Evolutionary conservation across 2,113 vertebrate species (phyloP).

Genomic region (Ramphastos sulfuratus): DNA sequence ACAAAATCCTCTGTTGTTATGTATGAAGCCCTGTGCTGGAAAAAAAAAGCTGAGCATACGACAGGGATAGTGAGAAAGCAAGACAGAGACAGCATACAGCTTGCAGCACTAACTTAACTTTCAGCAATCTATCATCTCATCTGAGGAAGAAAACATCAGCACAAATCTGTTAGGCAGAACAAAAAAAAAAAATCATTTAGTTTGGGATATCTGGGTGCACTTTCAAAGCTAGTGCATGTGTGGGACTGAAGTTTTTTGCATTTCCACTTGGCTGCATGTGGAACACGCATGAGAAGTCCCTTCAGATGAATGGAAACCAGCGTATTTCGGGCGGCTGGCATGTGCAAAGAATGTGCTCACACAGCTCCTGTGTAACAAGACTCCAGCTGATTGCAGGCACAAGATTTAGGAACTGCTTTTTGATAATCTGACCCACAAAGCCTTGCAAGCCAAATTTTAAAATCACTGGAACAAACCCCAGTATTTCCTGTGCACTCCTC

Average conservation of each 20-base stretch:
- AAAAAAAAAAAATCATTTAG: neutral
- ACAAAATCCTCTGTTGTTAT: constrained; percentile 45
- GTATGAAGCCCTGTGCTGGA: neutral
- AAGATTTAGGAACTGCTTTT: neutral
- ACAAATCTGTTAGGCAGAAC: neutral
- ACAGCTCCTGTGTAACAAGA: neutral
- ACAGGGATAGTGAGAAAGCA: neutral
- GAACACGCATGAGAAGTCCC: neutral
- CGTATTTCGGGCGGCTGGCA: neutral
- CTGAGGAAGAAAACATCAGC: neutral
- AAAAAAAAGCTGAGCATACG: neutral
- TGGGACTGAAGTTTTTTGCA: neutral
- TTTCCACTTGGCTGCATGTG: neutral
- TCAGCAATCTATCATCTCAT: neutral
- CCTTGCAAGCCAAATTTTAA: neutral
- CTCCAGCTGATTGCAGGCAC: constrained; percentile 2
- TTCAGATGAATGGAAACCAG: neutral
- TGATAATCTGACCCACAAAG: neutral
- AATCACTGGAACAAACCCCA: neutral
- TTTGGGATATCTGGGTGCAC: neutral
- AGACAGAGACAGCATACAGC: fast-evolving
- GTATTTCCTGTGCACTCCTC: neutral
- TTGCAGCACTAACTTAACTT: neutral
- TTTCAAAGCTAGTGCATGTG: neutral
- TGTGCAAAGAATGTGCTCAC: constrained; percentile 3